Evolutionary conservation across 2,797 vertebrate species (phyloP).

Genomic region (Margarornis squamiger): DNA sequence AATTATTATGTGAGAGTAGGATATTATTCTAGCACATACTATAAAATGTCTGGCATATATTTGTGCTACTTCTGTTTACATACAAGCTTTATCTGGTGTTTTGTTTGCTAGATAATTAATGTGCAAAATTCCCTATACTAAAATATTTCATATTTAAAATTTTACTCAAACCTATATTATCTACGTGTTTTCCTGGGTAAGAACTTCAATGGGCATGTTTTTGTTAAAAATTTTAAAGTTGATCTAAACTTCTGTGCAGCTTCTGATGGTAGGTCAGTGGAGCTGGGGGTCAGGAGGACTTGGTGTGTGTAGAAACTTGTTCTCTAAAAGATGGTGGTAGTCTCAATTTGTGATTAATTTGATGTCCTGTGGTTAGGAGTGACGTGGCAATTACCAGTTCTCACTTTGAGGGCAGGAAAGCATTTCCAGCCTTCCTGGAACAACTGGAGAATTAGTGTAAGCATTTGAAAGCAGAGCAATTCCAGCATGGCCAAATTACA

Average conservation of each 20-base stretch:
- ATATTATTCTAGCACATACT: background rate
- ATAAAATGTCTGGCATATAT: background rate
- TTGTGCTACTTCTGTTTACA: background rate
- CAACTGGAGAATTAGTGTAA: background rate
- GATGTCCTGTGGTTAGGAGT: background rate
- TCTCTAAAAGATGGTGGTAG: background rate
- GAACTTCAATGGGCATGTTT: background rate
- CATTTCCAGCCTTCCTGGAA: background rate
- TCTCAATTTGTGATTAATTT: background rate
- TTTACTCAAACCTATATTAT: background rate
- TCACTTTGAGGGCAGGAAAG: background rate
- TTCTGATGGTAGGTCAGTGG: background rate
- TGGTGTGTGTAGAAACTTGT: background rate
- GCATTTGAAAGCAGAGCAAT: background rate
- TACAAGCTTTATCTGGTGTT: background rate
- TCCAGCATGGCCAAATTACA: background rate
- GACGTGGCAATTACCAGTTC: rapidly evolving
- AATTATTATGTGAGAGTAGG: background rate
- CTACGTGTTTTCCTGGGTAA: background rate
- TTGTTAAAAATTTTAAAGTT: background rate
- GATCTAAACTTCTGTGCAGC: background rate
- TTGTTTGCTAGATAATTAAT: background rate
- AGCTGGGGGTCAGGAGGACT: background rate
- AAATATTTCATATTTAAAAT: background rate
- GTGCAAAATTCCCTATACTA: background rate